phyloP scores from a whole-genome alignment of 2,888 invertebrate genomes.

The Philopedon plagiatum region DNA sequence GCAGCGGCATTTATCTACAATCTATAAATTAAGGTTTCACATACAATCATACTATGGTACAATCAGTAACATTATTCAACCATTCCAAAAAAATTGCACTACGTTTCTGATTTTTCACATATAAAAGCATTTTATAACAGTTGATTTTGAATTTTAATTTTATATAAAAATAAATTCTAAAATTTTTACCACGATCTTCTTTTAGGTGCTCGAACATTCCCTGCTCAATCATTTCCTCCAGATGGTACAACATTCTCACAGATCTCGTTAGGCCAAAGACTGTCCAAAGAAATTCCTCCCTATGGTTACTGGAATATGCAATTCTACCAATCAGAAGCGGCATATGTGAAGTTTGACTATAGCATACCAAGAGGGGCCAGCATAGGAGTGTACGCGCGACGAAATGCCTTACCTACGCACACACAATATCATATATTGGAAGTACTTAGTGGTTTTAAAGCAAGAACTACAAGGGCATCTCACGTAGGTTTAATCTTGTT shows the following conservation, averaged over 20 bases:
- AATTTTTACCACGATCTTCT: neutral
- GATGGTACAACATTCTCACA: conserved; percentile 94
- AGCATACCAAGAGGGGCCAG: conserved; percentile 92
- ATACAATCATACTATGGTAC: no score
- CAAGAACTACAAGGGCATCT: conserved; percentile 85
- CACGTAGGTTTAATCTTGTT: conserved; percentile 87
- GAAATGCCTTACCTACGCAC: conserved; percentile 95
- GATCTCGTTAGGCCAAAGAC: conserved; percentile 88
- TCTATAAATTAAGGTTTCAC: no score
- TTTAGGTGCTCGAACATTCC: conserved; percentile 88
- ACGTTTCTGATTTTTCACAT: no score
- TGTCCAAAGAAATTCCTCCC: conserved; percentile 91
- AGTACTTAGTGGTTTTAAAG: conserved; percentile 91
- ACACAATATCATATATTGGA: conserved; percentile 97
- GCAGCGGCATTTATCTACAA: no score
- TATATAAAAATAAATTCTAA: no score
- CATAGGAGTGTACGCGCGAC: conserved; percentile 94
- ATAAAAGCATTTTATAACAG: no score
- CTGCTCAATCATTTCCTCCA: conserved; percentile 91
- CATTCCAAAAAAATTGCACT: no score
- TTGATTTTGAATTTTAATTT: no score
- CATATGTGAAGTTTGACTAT: conserved; percentile 95
- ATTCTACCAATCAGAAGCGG: conserved; percentile 94
- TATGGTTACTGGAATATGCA: conserved; percentile 98
- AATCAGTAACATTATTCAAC: no score